A percentile compares a stretch with the other conserved stretches of the same genome.
phyloP scores from a whole-genome alignment of 1,140 invertebrate genomes.

The Phymastichus coffea region DNA sequence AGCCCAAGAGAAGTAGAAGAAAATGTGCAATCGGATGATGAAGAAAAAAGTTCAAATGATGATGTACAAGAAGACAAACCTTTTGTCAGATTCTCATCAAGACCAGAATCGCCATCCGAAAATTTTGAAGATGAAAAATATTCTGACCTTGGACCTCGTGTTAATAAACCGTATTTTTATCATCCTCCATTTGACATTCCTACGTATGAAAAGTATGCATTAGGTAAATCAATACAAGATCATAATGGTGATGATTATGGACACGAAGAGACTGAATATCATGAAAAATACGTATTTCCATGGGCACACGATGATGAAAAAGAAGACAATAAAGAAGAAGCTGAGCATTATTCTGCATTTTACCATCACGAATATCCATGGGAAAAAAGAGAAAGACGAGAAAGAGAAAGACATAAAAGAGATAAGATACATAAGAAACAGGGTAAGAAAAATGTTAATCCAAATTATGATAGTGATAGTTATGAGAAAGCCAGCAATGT shows the following conservation, averaged over 20 bases:
- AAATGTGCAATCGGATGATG: background rate
- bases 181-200: conserved; percentile 42
- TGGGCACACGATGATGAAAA: conserved; percentile 21
- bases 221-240: conserved; percentile 18
- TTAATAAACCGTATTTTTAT: conserved; percentile 47
- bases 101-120: conserved; percentile 45
- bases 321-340: conserved; percentile 6
- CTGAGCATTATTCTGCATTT: background rate
- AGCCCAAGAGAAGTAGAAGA: conserved; percentile 15
- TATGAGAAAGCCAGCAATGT: conserved; percentile 4
- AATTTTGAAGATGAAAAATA: conserved; percentile 45
- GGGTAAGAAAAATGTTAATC: background rate
- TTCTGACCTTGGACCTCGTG: conserved; percentile 42
- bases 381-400: conserved; percentile 39
- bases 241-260: conserved; percentile 30
- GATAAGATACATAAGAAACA: conserved; percentile 1
- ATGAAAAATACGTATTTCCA: conserved; percentile 27
- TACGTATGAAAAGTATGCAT: conserved; percentile 22
- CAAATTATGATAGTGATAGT: conserved; percentile 16
- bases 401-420: conserved; percentile 15
- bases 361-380: conserved; percentile 44
- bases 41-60: conserved; percentile 16
- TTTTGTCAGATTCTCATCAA: conserved; percentile 26
- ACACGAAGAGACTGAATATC: conserved; percentile 33
- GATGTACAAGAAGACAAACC: conserved; percentile 25